Evolutionary conservation across 2,888 invertebrate species (phyloP), one percentile per base, ranked within the genome.

Genomic region (Lasioglossum calceatum): DNA sequence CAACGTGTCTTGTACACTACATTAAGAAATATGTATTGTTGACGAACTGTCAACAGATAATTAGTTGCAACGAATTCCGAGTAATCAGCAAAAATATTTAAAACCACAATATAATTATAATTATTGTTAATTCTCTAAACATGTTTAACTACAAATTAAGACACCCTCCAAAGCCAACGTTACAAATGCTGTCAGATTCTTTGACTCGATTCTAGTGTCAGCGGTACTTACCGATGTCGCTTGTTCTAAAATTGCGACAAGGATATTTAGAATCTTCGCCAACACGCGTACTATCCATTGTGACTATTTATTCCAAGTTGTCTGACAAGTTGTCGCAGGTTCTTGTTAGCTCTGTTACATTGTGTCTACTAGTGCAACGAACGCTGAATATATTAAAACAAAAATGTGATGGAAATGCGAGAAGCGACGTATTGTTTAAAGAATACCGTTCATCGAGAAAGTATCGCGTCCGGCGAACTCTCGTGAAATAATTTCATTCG

Each of bases 191-290:
- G 67, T 39, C 36, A 23, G 36, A 36, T 23, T 36, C 23, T 39
- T 39, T 67, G 67, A 39, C 67, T 67, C 36, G 19, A 67, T 23
- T 36, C 67, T 67, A 36, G 10, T 36, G 36, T 67, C 36, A 39
- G 67, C 5, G 2, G 36, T 67, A 36, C 67, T 67, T 36, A 8
- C 7, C 32, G 67, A 36, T 36, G 36, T 67, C 36, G 67, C 67
- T 67, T 8, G 67, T 67, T 36, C 67, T 67, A 67, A 67, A 67
- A 67, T 67, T 67, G 67, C 19, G 36, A 67, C 67, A 67, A 67
- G 67, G 36, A 67, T 67, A 67, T 39, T 58, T 54, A 7, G 54
- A 36, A 27, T 75, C n/a, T 42, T 58, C 36, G 36, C 44, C 19
- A 61, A 7, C 36, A 7, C 8, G n/a, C 23, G 54, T 10, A 16